These are phyloP conservation scores for Echinometra lucunter DNA, from an alignment of 53 echinoderm and acorn worm genomes.

Conservation along the genomic window DNA sequence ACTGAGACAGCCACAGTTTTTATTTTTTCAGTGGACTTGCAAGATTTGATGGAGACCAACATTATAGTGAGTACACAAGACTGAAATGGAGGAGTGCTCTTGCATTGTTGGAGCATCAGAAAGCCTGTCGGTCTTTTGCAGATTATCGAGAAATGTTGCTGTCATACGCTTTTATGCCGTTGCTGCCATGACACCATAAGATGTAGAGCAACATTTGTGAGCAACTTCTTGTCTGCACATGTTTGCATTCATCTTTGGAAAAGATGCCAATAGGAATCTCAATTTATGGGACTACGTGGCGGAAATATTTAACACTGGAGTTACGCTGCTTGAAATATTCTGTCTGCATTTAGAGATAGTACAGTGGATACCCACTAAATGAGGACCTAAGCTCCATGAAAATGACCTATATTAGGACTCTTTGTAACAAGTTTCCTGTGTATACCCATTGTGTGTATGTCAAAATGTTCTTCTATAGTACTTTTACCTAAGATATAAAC, in stretches of 20 bases:
- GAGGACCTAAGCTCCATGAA: too few species aligned
- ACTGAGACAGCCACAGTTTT: constrained; percentile 73
- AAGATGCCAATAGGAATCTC: constrained; percentile 87
- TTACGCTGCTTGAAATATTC: constrained; percentile 93
- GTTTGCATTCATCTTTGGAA: constrained; percentile 84
- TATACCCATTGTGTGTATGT: too few species aligned
- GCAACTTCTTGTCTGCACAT: neutral
- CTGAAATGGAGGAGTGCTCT: neutral
- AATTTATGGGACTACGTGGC: constrained; percentile 97
- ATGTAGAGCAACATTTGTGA: neutral
- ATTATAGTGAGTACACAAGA: constrained; percentile 20
- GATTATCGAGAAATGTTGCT: neutral
- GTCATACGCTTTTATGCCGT: neutral
- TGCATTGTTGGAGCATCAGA: neutral
- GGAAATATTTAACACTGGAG: constrained; percentile 84
- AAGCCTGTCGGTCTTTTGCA: neutral
- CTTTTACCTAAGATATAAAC: neutral
- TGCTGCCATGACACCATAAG: neutral
- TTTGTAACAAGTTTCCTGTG: too few species aligned
- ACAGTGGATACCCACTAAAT: too few species aligned
- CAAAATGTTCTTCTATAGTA: neutral
- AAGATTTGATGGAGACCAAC: neutral
- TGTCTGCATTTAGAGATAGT: constrained; percentile 80
- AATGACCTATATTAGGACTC: too few species aligned
- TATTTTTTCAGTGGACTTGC: neutral